phyloP scores from a whole-genome alignment of 2,113 vertebrate species.

The Nymphicus hollandicus region DNA sequence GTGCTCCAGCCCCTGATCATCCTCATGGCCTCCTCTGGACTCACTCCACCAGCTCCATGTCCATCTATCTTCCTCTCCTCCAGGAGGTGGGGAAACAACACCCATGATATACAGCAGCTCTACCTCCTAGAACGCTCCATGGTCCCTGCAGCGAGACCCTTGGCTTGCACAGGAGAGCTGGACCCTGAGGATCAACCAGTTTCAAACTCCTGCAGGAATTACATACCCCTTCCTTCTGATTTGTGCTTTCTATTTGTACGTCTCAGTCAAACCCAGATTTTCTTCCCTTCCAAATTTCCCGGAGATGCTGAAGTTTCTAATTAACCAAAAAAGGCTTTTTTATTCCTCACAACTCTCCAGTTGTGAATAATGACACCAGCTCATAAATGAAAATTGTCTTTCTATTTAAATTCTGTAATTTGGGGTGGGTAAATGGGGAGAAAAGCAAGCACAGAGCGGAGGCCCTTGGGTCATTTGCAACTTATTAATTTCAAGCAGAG shows the following conservation, averaged over 20 bases:
- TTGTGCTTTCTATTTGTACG: not conserved
- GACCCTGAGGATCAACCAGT: not conserved
- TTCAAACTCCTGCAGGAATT: not conserved
- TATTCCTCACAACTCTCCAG: conserved; percentile 51
- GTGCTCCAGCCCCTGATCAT: not conserved
- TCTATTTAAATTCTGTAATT: conserved; percentile 69
- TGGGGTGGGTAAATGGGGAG: conserved; percentile 15
- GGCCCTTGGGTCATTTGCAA: conserved; percentile 73
- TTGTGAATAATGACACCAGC: conserved; percentile 69
- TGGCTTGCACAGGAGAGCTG: not conserved
- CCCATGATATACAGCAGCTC: not conserved
- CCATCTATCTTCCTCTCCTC: not conserved
- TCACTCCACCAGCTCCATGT: not conserved
- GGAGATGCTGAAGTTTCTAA: conserved; percentile 56
- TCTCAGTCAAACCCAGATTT: not conserved
- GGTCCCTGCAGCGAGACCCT: not conserved
- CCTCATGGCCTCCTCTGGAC: not conserved
- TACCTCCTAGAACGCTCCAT: not conserved
- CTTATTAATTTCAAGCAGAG: conserved; percentile 75
- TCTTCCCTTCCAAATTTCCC: not conserved
- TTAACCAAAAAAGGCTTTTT: conserved; percentile 66
- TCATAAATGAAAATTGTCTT: conserved; percentile 74
- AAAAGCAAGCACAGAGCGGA: conserved; percentile 48
- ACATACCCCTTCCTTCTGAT: not conserved
- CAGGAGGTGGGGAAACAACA: not conserved